A percentile compares a stretch with the other conserved stretches of the same genome.
Conservation (phyloP, 2,888 invertebrate species). For the Gymnocheta viridis region DNA sequence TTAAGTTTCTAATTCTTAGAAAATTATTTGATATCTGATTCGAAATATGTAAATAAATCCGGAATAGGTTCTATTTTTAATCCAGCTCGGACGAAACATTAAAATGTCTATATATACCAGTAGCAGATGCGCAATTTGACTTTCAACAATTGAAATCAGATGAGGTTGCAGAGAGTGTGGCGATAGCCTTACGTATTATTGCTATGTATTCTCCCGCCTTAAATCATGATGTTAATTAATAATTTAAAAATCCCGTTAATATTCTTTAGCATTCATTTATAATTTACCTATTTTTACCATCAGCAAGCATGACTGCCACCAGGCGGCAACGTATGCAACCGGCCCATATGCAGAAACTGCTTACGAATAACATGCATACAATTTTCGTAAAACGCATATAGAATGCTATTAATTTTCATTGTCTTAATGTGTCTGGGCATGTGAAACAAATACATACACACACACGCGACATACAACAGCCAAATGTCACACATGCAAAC, state of each 20-base stretch:
- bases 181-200: too few relatives aligned
- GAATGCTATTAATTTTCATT: conserved; percentile 68
- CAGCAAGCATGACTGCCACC: background rate
- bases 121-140: too few relatives aligned
- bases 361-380: conserved; percentile 37
- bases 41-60: too few relatives aligned
- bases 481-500: conserved; percentile 1
- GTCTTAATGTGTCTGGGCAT: conserved; percentile 66
- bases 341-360: background rate
- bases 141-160: too few relatives aligned
- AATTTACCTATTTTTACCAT: conserved; percentile 17
- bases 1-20: too few relatives aligned
- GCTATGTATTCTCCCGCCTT: background rate
- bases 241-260: conserved; percentile 38
- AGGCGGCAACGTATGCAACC: background rate
- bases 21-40: too few relatives aligned
- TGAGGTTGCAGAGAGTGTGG: too few relatives aligned
- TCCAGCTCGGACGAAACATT: too few relatives aligned
- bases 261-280: conserved; percentile 31
- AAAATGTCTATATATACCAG: too few relatives aligned
- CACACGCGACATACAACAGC: background rate
- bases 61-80: too few relatives aligned
- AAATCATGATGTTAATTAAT: conserved; percentile 26
- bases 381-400: conserved; percentile 60
- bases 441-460: conserved; percentile 8